phyloP scores from a whole-genome alignment of 2,113 vertebrate species.

The Ceyx melanurus region DNA sequence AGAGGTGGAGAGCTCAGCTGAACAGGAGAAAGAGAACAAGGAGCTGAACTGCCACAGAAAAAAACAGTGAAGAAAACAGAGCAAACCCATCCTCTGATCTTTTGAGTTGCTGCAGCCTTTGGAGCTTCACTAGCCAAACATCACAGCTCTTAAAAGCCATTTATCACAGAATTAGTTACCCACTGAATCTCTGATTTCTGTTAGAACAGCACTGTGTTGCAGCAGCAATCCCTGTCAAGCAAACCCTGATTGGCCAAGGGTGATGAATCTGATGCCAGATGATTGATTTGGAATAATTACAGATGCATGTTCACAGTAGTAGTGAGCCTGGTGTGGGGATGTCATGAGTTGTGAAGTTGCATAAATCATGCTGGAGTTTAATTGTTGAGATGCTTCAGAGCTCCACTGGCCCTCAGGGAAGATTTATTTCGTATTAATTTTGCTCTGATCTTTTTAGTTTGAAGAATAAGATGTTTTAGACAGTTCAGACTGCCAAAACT shows the following conservation, averaged over 20 bases:
- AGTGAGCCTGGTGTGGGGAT: not conserved
- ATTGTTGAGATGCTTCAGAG: not conserved
- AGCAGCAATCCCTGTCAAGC: not conserved
- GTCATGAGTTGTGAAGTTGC: constrained; percentile 6
- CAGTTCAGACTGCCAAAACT: not conserved
- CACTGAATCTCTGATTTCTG: not conserved
- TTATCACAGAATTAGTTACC: not conserved
- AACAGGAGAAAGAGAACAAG: not conserved
- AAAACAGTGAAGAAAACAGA: not conserved
- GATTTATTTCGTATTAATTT: not conserved
- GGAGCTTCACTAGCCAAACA: not conserved
- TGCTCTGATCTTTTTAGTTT: not conserved
- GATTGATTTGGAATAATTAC: constrained; percentile 27
- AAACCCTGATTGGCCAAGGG: not conserved
- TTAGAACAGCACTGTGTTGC: not conserved
- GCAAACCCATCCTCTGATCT: not conserved
- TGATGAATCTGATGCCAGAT: not conserved
- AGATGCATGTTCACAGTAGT: not conserved
- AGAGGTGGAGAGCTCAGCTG: not conserved
- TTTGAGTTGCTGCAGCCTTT: not conserved
- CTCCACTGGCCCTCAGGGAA: not conserved
- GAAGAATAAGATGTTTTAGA: not conserved
- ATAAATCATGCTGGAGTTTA: not conserved
- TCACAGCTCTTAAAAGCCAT: not conserved
- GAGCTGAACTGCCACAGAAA: not conserved